Evolutionary conservation across 2,113 vertebrate genomes (phyloP).

Genomic region (Malurus alboscapulatus): DNA sequence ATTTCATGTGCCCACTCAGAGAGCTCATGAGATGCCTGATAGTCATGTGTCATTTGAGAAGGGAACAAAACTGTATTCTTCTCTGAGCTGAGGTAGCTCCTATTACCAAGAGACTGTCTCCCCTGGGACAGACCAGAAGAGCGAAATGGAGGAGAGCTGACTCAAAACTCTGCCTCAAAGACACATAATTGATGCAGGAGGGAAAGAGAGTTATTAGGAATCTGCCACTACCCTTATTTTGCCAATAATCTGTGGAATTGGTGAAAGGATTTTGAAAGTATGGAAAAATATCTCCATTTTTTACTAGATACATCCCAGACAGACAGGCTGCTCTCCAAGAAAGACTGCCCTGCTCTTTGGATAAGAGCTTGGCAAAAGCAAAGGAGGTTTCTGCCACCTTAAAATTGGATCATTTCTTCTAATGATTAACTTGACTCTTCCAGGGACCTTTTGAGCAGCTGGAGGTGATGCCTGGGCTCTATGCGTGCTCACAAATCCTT

Average conservation of each 20-base stretch:
- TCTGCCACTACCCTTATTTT: not conserved
- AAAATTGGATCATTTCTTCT: not conserved
- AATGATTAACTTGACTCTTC: not conserved
- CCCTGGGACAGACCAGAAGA: constrained; percentile 31
- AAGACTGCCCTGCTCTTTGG: not conserved
- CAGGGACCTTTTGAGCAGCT: not conserved
- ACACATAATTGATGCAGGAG: not conserved
- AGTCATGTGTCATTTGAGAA: constrained; percentile 56
- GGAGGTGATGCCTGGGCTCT: not conserved
- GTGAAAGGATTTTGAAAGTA: not conserved
- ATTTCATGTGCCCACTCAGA: constrained; percentile 52
- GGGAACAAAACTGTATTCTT: constrained; percentile 49
- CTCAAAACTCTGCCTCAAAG: constrained; percentile 31
- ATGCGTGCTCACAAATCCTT: rapidly evolving
- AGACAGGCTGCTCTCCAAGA: not conserved
- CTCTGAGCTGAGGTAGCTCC: constrained; percentile 43
- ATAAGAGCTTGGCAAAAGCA: not conserved
- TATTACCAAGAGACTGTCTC: constrained; percentile 39
- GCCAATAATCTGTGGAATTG: not conserved
- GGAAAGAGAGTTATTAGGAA: not conserved
- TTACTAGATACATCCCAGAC: not conserved
- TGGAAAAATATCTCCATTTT: not conserved
- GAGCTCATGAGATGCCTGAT: constrained; percentile 54
- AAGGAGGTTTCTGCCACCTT: not conserved
- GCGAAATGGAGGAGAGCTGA: constrained; percentile 23